Evolutionary conservation across 2,888 invertebrate genomes (phyloP).

Genomic region (Electrophaes corylata): DNA sequence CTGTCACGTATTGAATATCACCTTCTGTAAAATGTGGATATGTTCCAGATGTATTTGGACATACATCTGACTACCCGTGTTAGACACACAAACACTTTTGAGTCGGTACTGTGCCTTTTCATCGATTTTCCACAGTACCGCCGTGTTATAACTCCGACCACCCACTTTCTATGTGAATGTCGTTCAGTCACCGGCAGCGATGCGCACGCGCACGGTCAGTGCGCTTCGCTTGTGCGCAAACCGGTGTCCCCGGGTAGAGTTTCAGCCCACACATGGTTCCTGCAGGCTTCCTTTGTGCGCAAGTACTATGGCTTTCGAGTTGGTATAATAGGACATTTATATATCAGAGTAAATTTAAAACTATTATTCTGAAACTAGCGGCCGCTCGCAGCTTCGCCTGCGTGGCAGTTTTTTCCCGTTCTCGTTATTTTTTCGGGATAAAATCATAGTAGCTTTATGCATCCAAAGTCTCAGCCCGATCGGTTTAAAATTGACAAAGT

Average conservation of each 20-base stretch:
- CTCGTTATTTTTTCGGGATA: too few relatives aligned
- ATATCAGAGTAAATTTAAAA: constrained; percentile 3
- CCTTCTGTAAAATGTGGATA: too few relatives aligned
- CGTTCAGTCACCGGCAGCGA: constrained; percentile 15
- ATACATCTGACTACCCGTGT: too few relatives aligned
- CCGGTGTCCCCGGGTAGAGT: constrained; percentile 26
- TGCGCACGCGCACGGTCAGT: constrained; percentile 23
- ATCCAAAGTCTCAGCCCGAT: too few relatives aligned
- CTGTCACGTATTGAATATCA: too few relatives aligned
- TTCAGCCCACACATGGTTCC: constrained; percentile 28
- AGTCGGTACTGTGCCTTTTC: too few relatives aligned
- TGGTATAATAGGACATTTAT: background rate
- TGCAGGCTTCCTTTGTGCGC: constrained; percentile 9
- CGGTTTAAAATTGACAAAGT: too few relatives aligned
- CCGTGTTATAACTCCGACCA: background rate
- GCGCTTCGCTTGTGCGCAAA: constrained; percentile 21
- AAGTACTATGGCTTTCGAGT: constrained; percentile 1
- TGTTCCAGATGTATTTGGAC: too few relatives aligned
- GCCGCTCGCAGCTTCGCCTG: too few relatives aligned
- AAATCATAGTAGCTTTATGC: too few relatives aligned
- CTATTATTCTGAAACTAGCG: background rate
- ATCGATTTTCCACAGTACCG: background rate
- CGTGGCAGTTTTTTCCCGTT: too few relatives aligned
- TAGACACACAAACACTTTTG: too few relatives aligned
- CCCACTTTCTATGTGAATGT: background rate